Conservation (phyloP, 2,888 invertebrate species). For the Callimorpha dominula region DNA sequence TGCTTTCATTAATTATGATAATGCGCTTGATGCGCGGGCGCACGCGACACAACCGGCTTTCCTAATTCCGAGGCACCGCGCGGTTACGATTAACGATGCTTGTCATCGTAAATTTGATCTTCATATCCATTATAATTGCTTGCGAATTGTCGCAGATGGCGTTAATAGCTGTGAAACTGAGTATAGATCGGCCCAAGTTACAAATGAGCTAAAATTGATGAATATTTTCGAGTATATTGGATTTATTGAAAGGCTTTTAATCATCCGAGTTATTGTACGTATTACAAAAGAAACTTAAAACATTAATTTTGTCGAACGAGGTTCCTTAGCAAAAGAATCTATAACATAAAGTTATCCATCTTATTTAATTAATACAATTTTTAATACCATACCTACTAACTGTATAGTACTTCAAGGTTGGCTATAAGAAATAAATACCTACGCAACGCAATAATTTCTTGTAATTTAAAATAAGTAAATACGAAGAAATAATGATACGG, state of each 20-base stretch:
- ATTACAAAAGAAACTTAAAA: too few species aligned
- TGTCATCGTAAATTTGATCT: conserved; percentile 58
- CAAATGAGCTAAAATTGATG: neutral
- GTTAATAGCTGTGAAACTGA: conserved; percentile 21
- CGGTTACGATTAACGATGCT: conserved; percentile 47
- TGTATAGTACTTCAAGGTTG: too few species aligned
- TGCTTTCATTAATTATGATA: conserved; percentile 86
- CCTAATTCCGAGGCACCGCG: conserved; percentile 67
- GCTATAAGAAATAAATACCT: too few species aligned
- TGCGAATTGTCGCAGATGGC: conserved; percentile 39
- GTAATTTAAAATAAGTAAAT: too few species aligned
- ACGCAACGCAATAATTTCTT: too few species aligned
- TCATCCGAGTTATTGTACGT: too few species aligned
- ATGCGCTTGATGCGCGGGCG: conserved; percentile 59
- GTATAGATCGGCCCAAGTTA: neutral
- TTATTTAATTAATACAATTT: too few species aligned
- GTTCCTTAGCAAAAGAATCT: too few species aligned
- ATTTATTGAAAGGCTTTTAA: conserved; percentile 19
- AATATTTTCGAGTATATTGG: neutral
- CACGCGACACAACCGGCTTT: conserved; percentile 71
- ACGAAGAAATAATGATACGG: too few species aligned
- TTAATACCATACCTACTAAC: too few species aligned
- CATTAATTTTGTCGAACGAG: too few species aligned
- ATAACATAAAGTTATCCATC: too few species aligned
- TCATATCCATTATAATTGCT: conserved; percentile 44